Base-by-base conservation (phyloP, 2,888 invertebrate genomes). In the Mesorhabditis sp. region DNA sequence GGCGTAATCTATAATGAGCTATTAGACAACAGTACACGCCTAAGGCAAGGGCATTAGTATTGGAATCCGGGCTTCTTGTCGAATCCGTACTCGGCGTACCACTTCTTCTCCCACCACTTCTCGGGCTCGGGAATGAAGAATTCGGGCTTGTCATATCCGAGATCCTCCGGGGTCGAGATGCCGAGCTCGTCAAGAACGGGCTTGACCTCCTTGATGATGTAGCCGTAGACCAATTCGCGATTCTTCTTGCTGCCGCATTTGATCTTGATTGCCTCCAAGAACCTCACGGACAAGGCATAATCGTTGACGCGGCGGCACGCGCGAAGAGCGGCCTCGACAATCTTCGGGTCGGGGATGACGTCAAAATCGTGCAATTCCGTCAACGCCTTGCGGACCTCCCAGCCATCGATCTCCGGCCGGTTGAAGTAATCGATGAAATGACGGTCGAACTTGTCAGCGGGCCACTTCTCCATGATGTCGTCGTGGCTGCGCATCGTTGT, bases 101-200 rank as follows among this genome's bases (percentile, higher is more conserved):
- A 85, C 67, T 78, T 78, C 76, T 79, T 79, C 76, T 86, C 84
- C 86, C 85, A 84, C 80, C 82, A 84, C 72, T 77, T 84, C 85
- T 90, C 91, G 70, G 92, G 91, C 83, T 90, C 90, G 83, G 91
- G 88, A 78, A 94, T 89, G 74, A 92, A 93, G 87, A 97, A 88
- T 88, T 99, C 96, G 71, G 97, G 98, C 88, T 94, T 92, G 88
- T 96, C 95, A 85, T 93, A 96, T 74, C 96, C 96, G 83, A 99
- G 89, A 86, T 97, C 94, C 87, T 96, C 96, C 0, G 92, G 93
- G 45, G 96, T 95, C 69, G 91, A 91, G 80, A 98, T 91, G 65
- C 98, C 97, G 72, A 98, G 89, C 88, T 99, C 95, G 62, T 91
- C 90, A 72, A 99, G 89, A 4, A 95, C 94, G 45, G 98, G 96